Base-by-base conservation (phyloP, 2,113 vertebrate genomes). In the Phocoena phocoena region DNA sequence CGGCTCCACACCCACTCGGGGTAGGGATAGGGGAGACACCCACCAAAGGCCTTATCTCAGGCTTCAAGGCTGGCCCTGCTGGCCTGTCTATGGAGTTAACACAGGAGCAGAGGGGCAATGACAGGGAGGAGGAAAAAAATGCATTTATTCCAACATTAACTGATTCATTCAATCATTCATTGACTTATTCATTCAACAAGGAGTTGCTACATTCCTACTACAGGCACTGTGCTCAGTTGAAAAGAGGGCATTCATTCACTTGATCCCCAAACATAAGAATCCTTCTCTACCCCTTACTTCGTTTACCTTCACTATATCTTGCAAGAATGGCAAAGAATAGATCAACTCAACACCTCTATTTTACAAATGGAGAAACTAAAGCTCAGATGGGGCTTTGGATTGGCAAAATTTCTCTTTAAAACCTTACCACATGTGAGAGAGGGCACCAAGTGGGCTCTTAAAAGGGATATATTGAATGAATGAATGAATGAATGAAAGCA, bases 11-110 rank as follows among this genome's bases (percentile, higher is more conserved):
- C 36, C 47, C 81, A 6, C 70, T 36, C 9, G 17, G 80, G 53
- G 82, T 86, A 67, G 83, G 2, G 74, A 90, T 50, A 88, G 87
- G 20, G 53, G 63, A 96, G 65, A 93, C 70, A 71, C 93, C 73
- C 88, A 10, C 93, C 90, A 71, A 81, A 96, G 62, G 70, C 63
- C 94, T 97, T 98, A 98, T 98, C 98, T 97, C 70, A 8, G 31
- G 74, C 95, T 41, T 71, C 97, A 97, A n/a, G 70, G 58, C 58
- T 85, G 91, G 77, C 33, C 41, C 63, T n/a, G 25, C 47, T 1
- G 50, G 84, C 44, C 58, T 97, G n/a, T 15, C 28, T 60, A 6
- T 28, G 41, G 20, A 79, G 96, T 95, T 94, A 93, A 89, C 36
- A 13, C 7, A 2, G 47, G 55, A 71, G n/a, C 83, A 58, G 76